Percentiles rank a stretch among this genome's conserved stretches.
phyloP scores from a whole-genome alignment of 1,140 invertebrate species.

The Choristoneura fumiferana region DNA sequence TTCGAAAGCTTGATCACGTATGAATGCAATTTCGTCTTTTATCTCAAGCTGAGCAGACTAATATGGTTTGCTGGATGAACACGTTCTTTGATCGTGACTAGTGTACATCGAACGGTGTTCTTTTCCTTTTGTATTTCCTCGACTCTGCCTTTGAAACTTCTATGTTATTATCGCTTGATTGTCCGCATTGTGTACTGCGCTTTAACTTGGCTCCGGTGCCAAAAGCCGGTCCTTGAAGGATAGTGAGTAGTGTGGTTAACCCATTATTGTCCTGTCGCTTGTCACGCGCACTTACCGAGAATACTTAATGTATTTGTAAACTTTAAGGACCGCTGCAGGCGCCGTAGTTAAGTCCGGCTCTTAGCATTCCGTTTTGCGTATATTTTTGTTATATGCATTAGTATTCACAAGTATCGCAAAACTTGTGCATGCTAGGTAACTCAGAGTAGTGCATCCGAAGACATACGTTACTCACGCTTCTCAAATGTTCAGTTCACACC shows the following conservation, averaged over 20 bases:
- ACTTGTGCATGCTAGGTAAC: too few species aligned
- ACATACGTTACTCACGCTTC: too few species aligned
- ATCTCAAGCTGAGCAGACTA: slow-evolving; percentile 3
- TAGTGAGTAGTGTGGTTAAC: slow-evolving; percentile 13
- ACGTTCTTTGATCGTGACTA: too few species aligned
- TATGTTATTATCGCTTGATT: neutral
- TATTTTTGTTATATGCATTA: too few species aligned
- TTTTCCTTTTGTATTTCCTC: too few species aligned
- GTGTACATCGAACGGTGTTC: too few species aligned
- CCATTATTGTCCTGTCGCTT: slow-evolving; percentile 6
- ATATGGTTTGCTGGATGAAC: neutral
- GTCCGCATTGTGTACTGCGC: neutral
- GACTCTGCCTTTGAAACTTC: too few species aligned
- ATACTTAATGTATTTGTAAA: slow-evolving; percentile 5
- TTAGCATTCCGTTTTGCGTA: too few species aligned
- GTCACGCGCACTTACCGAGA: neutral
- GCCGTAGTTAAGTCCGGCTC: too few species aligned
- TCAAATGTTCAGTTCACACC: too few species aligned
- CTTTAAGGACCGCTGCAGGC: neutral
- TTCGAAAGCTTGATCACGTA: neutral
- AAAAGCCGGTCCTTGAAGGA: slow-evolving; percentile 14
- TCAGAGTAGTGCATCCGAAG: too few species aligned
- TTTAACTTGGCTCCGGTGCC: neutral
- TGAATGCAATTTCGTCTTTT: neutral
- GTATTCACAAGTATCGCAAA: too few species aligned